A percentile compares a stretch with the other conserved stretches of the same genome.
These are phyloP conservation scores for Cygnus buccinator DNA, from an alignment of 2,113 vertebrate genomes.

Conservation along the genomic window DNA sequence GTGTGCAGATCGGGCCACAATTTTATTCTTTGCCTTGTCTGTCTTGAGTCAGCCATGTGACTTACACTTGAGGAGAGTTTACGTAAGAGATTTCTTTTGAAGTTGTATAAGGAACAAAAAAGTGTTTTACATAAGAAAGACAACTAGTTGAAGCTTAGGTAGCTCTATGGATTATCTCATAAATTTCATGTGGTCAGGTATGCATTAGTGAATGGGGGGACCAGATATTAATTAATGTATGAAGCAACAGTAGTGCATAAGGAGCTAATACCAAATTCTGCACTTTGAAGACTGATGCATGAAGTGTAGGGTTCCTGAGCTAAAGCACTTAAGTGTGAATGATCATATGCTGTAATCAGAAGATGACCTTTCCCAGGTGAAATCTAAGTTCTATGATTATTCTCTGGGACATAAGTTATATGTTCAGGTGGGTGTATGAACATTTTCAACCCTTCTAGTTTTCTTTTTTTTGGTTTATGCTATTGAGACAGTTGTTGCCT, in stretches of 20 bases:
- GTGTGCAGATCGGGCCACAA: not conserved
- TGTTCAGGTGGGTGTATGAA: not conserved
- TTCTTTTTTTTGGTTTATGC: not conserved
- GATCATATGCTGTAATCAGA: not conserved
- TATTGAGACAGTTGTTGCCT: not conserved
- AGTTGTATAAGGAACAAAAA: not conserved
- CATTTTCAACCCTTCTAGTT: not conserved
- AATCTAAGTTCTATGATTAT: not conserved
- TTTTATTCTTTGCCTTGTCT: not conserved
- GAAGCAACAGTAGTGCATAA: not conserved
- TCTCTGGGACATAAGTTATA: not conserved
- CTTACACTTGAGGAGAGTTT: not conserved
- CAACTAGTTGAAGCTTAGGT: conserved; percentile 3
- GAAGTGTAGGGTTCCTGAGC: not conserved
- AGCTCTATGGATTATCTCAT: conserved; percentile 33
- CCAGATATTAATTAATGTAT: not conserved
- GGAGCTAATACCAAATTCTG: not conserved
- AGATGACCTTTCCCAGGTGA: not conserved
- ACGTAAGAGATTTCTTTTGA: conserved; percentile 28
- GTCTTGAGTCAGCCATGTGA: not conserved
- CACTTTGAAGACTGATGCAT: not conserved
- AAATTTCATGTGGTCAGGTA: conserved; percentile 8
- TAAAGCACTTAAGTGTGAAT: not conserved
- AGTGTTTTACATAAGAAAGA: conserved; percentile 44
- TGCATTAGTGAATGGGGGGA: not conserved